Evolutionary conservation across 2,113 vertebrate genomes (phyloP).

Genomic region (Ascaphus truei): DNA sequence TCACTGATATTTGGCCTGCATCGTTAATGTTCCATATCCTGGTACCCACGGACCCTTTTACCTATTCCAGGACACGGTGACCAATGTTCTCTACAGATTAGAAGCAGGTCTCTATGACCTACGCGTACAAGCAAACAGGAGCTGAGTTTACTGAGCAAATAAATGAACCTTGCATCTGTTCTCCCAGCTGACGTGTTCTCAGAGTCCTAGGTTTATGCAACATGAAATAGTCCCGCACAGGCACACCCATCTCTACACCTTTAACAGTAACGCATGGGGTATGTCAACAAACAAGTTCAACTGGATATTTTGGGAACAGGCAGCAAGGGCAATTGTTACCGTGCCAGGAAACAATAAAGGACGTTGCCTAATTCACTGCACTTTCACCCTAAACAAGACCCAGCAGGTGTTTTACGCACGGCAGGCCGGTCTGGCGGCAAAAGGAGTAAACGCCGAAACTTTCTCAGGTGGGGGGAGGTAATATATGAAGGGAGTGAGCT

Average conservation of each 20-base stretch:
- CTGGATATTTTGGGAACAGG: slow-evolving; percentile 1
- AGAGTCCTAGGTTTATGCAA: not conserved
- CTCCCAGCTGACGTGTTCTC: not conserved
- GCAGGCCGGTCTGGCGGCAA: too few relatives aligned
- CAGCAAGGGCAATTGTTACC: not conserved
- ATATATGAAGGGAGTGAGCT: too few relatives aligned
- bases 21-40: too few relatives aligned
- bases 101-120: not conserved
- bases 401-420: too few relatives aligned
- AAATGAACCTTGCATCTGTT: not conserved
- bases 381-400: not conserved
- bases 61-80: not conserved
- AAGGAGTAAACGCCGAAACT: too few relatives aligned
- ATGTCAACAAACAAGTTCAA: not conserved
- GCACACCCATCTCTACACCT: too few relatives aligned
- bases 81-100: too few relatives aligned
- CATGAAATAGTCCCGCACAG: too few relatives aligned
- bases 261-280: not conserved
- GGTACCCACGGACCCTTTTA: too few relatives aligned
- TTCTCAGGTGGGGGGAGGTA: too few relatives aligned
- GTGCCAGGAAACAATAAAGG: not conserved
- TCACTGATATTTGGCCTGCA: too few relatives aligned
- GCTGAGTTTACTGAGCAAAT: not conserved
- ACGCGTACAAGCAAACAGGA: not conserved
- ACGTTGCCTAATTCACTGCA: not conserved